Percentiles rank a stretch among this genome's conserved stretches.
These are phyloP conservation scores for Melinaea marsaeus DNA, from an alignment of 2,888 invertebrate genomes.

Conservation along the genomic window DNA sequence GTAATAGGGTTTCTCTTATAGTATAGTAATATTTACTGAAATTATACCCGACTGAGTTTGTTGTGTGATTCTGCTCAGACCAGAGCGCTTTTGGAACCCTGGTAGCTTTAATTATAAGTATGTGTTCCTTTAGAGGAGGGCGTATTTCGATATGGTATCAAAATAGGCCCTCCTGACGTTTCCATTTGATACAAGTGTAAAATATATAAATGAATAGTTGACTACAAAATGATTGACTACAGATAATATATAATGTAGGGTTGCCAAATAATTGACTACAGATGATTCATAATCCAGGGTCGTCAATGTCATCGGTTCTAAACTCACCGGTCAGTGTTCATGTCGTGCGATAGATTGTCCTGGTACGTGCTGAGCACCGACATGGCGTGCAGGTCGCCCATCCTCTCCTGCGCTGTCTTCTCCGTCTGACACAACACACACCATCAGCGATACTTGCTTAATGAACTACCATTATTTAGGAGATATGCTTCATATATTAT, in stretches of 20 bases:
- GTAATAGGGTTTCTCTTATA: too few relatives aligned
- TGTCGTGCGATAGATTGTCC: slow-evolving; percentile 77
- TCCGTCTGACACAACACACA: slow-evolving; percentile 62
- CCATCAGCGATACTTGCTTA: slow-evolving; percentile 28
- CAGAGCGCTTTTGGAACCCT: too few relatives aligned
- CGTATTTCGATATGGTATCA: slow-evolving; percentile 1
- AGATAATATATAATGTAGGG: too few relatives aligned
- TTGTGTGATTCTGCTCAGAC: too few relatives aligned
- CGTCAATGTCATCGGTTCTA: slow-evolving; percentile 26
- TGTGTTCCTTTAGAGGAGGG: too few relatives aligned
- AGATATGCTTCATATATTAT: neutral
- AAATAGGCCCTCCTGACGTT: slow-evolving; percentile 6
- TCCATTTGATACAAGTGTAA: neutral
- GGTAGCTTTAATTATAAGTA: too few relatives aligned
- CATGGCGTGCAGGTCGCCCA: slow-evolving; percentile 76
- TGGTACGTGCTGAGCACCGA: slow-evolving; percentile 79
- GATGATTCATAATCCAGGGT: slow-evolving; percentile 10
- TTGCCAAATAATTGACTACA: too few relatives aligned
- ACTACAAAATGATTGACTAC: too few relatives aligned
- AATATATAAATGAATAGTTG: too few relatives aligned
- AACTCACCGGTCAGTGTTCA: slow-evolving; percentile 80
- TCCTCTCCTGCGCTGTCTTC: slow-evolving; percentile 59
- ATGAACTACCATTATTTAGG: slow-evolving; percentile 2
- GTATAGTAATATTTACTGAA: too few relatives aligned
- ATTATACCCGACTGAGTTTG: too few relatives aligned